Evolutionary conservation across 1,140 invertebrate genomes (phyloP), one percentile per base, ranked within the genome.

Genomic region (Apolygus lucorum): DNA sequence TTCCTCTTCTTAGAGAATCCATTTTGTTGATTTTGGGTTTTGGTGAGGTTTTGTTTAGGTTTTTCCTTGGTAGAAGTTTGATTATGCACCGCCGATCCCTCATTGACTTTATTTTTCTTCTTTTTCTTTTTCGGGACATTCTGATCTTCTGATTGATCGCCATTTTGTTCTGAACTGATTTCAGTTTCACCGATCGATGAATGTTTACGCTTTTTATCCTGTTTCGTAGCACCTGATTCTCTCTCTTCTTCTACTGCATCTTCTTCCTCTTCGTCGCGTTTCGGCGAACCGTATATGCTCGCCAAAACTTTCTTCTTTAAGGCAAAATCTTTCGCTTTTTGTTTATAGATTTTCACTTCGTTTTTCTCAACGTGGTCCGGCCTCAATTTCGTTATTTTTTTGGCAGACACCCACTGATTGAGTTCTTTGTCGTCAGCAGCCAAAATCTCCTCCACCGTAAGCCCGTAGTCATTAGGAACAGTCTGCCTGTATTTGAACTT

Each of bases 401-500:
- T 96, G 1, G 99, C 78, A 0, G 95, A 92, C 76, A 88, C 93
- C 96, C 96, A 99, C 72, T 86, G 86, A 76, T 99, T 98, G 2
- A 99, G 81, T 80, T 98, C 95, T 75, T 87, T 89, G 76, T 98
- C 95, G 77, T 94, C 89, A 42, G 93, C 92, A 75, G 86, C 80
- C 70, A 99, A 81, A 77, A 99, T 94, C 63, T 98, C 96, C 76
- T 95, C 92, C 68, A 90, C 81, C 27, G 86, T 87, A n/a, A 99
- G 81, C 1, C 96, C 96, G 82, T 90, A 99, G 80, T 90, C 86
- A 81, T 98, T 98, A 0, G 94, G 87, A 25, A 88, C 81, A 1
- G 95, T 92, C 77, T 91, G 84, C 52, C 93, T 85, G 77, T 99
- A 99, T 77, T 95, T 95, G 79, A 97, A 99, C 76, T 92, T 84